Base-by-base conservation (phyloP, 2,888 invertebrate genomes). In the Rotaria macrura region DNA sequence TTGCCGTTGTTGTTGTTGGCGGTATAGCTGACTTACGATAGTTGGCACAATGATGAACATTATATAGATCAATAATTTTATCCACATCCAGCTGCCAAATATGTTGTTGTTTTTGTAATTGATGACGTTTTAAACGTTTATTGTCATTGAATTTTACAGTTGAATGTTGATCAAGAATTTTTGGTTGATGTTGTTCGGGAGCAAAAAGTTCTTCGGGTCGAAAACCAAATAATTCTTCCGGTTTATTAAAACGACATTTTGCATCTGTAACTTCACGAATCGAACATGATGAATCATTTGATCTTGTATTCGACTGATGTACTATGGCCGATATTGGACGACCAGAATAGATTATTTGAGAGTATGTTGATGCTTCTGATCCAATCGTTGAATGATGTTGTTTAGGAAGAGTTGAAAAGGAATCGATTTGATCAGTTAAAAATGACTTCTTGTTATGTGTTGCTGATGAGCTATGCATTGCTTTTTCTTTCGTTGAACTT, bases 211-310 rank as follows among this genome's bases (percentile, higher is more conserved):
- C 79, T 43, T 79, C 43, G 20, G 79, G 79, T 43, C 43, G 40
- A 25, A 79, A n/a, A 79, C 79, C 79, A n/a, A 79, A 79, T 43
- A 79, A 43, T 79, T 79, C 43, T 79, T 79, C 79, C 4, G 79
- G 79, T 43, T 79, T 79, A 79, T 79, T 79, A n/a, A 43, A 79
- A 43, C 40, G 79, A n/a, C n/a, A 20, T 25, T 23, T 79, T n/a
- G 9, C 9, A 3, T 20, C 65, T 25, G 5, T 79, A 7, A 43
- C 79, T 79, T 79, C 79, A 20, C n/a, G 79, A 43, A 79, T 79
- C n/a, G 40, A 10, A 79, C 79, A 79, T 43, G 25, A 43, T 79
- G 34, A 17, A 43, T 40, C 43, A 14, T 40, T 40, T 12, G 79
- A 43, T 79, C n/a, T 79, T n/a, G 79, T 4, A 20, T 43, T 12